Evolutionary conservation across 2,888 invertebrate genomes (phyloP).

Genomic region (Ochropleura leucogaster): DNA sequence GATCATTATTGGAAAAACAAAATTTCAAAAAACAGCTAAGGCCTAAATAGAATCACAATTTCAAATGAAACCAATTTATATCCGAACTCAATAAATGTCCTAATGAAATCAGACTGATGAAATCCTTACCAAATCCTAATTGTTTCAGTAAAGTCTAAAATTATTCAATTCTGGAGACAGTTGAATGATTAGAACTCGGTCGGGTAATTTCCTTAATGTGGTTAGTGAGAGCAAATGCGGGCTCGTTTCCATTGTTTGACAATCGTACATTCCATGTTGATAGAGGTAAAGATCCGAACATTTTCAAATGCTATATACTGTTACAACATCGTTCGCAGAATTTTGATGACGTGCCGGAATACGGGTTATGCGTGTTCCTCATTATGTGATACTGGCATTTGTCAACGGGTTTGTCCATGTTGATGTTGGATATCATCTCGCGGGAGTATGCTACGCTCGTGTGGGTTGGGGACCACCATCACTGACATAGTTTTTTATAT

Average conservation of each 20-base stretch:
- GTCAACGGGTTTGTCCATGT: background rate
- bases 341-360: conserved; percentile 23
- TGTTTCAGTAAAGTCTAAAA: conserved; percentile 22
- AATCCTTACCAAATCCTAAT: conserved; percentile 24
- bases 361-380: conserved; percentile 11
- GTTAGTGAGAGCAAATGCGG: conserved; percentile 50
- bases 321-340: conserved; percentile 9
- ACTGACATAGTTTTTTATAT: too few species aligned
- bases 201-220: conserved; percentile 52
- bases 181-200: conserved; percentile 40
- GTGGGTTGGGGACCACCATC: too few species aligned
- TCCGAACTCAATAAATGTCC: background rate
- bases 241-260: conserved; percentile 50
- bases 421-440: background rate
- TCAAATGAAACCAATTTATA: background rate
- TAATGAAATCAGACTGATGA: background rate
- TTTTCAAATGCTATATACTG: conserved; percentile 20
- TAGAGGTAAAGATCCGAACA: conserved; percentile 58
- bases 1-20: background rate
- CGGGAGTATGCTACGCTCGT: background rate
- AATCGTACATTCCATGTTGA: conserved; percentile 57
- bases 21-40: background rate
- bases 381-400: background rate
- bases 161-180: conserved; percentile 22
- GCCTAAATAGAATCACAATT: background rate